These are phyloP conservation scores for Metalampra italica DNA, from an alignment of 2,888 invertebrate genomes.

Conservation along the genomic window DNA sequence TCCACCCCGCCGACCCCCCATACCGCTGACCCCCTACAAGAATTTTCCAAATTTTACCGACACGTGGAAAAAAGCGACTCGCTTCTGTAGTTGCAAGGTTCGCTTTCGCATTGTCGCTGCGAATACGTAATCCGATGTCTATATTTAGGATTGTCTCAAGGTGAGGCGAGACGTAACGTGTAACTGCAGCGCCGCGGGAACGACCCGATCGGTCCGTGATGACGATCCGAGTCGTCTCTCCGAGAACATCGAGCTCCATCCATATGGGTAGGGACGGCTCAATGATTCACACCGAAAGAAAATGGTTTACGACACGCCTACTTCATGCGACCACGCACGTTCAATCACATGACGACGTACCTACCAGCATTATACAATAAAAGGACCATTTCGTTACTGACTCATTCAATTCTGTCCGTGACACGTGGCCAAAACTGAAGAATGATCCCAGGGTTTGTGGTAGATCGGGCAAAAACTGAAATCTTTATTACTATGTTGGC, in stretches of 20 bases:
- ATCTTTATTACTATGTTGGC: conserved; percentile 1
- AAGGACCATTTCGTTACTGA: conserved; percentile 47
- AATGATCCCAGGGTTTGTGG: conserved; percentile 44
- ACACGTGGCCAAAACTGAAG: too few relatives aligned
- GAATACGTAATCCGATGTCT: conserved; percentile 32
- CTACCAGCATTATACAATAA: conserved; percentile 33
- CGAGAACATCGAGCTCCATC: conserved; percentile 46
- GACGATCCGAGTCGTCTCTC: conserved; percentile 34
- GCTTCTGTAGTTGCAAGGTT: conserved; percentile 12
- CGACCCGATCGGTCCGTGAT: conserved; percentile 12
- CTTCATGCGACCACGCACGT: conserved; percentile 41
- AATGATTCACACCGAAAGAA: conserved; percentile 38
- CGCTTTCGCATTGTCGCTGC: conserved; percentile 26
- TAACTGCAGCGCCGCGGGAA: conserved; percentile 19
- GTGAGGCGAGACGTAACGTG: conserved; percentile 29
- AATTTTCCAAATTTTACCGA: conserved; percentile 41
- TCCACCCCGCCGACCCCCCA: conserved; percentile 35
- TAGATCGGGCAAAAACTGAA: conserved; percentile 41
- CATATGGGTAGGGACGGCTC: conserved; percentile 46
- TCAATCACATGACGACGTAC: conserved; percentile 36
- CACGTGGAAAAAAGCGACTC: conserved; percentile 14
- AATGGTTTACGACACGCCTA: conserved; percentile 62
- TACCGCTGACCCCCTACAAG: conserved; percentile 41
- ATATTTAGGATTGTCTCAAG: conserved; percentile 45
- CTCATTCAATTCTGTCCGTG: conserved; percentile 41